Evolutionary conservation across 1,140 invertebrate genomes (phyloP), one percentile per base, ranked within the genome.

Genomic region (Brachionus rubens): DNA sequence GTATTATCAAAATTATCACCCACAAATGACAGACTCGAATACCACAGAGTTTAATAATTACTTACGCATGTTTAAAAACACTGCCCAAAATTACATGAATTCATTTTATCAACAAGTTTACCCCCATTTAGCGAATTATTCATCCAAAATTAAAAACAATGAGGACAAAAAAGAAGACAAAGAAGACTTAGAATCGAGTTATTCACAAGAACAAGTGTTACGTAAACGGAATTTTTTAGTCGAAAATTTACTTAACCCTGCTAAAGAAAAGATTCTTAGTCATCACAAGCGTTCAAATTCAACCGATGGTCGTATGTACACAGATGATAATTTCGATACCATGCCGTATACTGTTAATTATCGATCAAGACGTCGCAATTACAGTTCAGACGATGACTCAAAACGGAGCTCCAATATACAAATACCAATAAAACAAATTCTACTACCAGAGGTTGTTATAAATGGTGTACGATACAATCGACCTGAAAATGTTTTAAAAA

Each of bases 401-500:
- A 43, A 41, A n/a, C 41, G 16, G 26, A 28, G 19, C 21, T 24
- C n/a, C 9, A 65, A 65, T n/a, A 5, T 46, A 21, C 9, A 65
- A 9, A 2, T 65, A 2, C n/a, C 40, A 14, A 24, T 65, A n/a
- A 65, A 65, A 40, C 41, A 65, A 24, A 43, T 65, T 41, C 59
- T 65, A 1, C 24, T 65, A 5, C 59, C 59, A 30, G 59, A 65
- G 43, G 24, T 65, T 4, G 24, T 65, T 21, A 65, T 65, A 19
- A 65, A 65, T 12, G 30, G 43, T 43, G 36, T 65, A 24, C 41
- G 59, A 43, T 65, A 65, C 19, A 65, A 65, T 26, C 16, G 36
- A 24, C 59, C 59, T 19, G 59, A 43, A 43, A 21, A 3, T n/a
- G 24, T 41, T n/a, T 26, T 65, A 41, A 65, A 19, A 43, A 43